These are phyloP conservation scores for Vireo griseus DNA, from an alignment of 2,797 vertebrate genomes.

Conservation along the genomic window DNA sequence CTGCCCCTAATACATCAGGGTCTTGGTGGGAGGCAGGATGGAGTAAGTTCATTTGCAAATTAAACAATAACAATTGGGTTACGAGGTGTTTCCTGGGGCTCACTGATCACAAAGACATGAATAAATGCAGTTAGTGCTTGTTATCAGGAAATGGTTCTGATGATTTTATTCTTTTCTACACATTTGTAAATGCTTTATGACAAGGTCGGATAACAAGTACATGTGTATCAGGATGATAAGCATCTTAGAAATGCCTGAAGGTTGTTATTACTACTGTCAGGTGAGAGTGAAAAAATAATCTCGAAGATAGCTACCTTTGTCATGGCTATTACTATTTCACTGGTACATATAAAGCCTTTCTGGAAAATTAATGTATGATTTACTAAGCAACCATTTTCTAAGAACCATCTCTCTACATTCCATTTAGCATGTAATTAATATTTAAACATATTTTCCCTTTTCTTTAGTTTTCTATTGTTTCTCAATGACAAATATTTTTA, in stretches of 20 bases:
- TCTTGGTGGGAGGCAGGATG: neutral
- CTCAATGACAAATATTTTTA: conserved; percentile 52
- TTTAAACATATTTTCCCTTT: conserved; percentile 12
- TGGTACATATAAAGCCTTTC: neutral
- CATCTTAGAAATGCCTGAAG: neutral
- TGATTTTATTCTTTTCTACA: conserved; percentile 16
- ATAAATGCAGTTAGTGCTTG: conserved; percentile 2
- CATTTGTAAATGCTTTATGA: conserved; percentile 3
- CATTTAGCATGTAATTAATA: conserved; percentile 44
- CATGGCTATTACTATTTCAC: neutral
- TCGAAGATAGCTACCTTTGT: neutral
- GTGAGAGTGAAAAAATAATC: neutral
- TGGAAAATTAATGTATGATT: conserved; percentile 23
- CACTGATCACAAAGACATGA: conserved; percentile 14
- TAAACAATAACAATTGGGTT: conserved; percentile 15
- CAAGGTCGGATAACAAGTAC: neutral
- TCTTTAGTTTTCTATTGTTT: conserved; percentile 36
- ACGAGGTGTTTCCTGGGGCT: conserved; percentile 2
- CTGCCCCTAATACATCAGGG: neutral
- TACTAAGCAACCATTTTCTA: neutral
- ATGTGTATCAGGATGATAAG: neutral
- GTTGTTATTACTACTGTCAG: neutral
- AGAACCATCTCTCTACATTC: neutral
- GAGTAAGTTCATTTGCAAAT: neutral
- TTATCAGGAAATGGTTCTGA: conserved; percentile 13